Evolutionary conservation across 2,113 vertebrate species (phyloP), one percentile per base, ranked within the genome.

Genomic region (Cyanoramphus novaezelandiae): DNA sequence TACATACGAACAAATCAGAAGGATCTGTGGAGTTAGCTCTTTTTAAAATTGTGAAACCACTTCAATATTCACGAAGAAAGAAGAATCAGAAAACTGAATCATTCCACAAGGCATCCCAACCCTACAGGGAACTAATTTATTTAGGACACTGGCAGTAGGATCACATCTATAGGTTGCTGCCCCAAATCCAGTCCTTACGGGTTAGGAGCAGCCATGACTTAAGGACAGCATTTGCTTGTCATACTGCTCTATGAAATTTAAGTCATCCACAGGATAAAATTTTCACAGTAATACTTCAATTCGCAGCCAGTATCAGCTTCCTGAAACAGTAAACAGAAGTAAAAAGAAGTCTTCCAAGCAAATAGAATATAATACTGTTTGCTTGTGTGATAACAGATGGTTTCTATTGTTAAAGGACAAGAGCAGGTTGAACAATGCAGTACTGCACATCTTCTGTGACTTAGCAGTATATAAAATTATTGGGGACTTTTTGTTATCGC

Each of bases 1-100:
- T 83, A 98, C 97, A 1, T 99, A 98, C 87, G 98, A 99, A 97
- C 98, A 99, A 93, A 98, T 99, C 97, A 98, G 98, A 97, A 96
- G 97, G 93, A 94, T 97, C 46, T 97, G 95, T 55, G 98, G 98
- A 94, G 95, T 98, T 88, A 96, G 86, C 91, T 98, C 98, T 69
- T 99, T 99, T 96, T 99, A 97, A 98, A 87, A 63, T 57, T 24
- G 9, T 31, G 64, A 91, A 85, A 72, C 2, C n/a, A 24, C 21
- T 77, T 69, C 49, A 70, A 1, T 82, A 44, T 21, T 35, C 69
- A 57, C 27, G 60, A 71, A 72, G 18, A 74, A 46, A 85, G 53
- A 76, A 92, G 13, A 82, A 19, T 27, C 1, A 2, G 29, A 90
- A 93, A 94, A 29, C 41, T 82, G 79, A 65, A 74, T 62, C 67